Evolutionary conservation across 2,888 invertebrate genomes (phyloP).

Genomic region (Megastigmus dorsalis): DNA sequence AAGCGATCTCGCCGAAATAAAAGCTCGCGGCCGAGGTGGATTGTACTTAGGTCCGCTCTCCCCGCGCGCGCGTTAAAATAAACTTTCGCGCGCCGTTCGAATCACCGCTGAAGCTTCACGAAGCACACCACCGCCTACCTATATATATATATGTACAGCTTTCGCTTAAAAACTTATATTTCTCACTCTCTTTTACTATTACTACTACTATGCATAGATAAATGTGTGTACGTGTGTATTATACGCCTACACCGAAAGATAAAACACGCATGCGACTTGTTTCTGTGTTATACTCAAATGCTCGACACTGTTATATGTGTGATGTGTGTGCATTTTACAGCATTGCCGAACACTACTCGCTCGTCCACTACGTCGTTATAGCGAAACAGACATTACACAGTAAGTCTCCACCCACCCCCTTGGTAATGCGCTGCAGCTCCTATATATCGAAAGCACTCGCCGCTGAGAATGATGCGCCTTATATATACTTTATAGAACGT

Average conservation of each 20-base stretch:
- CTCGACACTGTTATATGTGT: constrained; percentile 24
- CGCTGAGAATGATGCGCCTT: too few species aligned
- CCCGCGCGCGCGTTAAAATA: constrained; percentile 7
- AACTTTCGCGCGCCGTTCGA: constrained; percentile 1
- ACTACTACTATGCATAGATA: too few species aligned
- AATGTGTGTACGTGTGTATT: background rate
- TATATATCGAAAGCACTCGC: too few species aligned
- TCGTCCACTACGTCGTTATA: constrained; percentile 84
- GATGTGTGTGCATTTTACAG: constrained; percentile 77
- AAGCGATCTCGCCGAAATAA: constrained; percentile 4
- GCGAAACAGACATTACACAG: constrained; percentile 68
- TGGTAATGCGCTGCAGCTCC: constrained; percentile 36
- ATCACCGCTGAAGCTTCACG: background rate
- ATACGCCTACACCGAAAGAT: background rate
- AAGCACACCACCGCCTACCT: background rate
- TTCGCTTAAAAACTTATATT: too few species aligned
- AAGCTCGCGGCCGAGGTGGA: background rate
- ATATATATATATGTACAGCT: background rate
- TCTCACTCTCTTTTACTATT: too few species aligned
- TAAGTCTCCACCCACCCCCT: constrained; percentile 57
- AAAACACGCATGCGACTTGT: background rate
- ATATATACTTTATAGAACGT: too few species aligned
- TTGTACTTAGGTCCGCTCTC: too few species aligned
- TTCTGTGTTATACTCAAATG: constrained; percentile 4
- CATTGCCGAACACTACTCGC: constrained; percentile 82